These are phyloP conservation scores for Coptotermes formosanus DNA, from an alignment of 1,140 invertebrate species.

Conservation along the genomic window DNA sequence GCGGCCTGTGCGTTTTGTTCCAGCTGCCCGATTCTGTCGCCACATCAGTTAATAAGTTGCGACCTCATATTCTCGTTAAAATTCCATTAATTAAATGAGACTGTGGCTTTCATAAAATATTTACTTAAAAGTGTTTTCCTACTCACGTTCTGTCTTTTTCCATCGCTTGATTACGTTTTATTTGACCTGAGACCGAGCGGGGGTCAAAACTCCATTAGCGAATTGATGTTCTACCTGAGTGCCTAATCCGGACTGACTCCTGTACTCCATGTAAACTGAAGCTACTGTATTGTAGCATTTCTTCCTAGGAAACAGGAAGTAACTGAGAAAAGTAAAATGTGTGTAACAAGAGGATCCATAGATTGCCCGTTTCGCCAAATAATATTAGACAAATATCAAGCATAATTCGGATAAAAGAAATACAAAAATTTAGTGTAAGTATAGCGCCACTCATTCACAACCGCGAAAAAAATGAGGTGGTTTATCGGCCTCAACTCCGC, in stretches of 20 bases:
- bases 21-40: background rate
- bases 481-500: no score
- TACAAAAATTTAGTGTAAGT: no score
- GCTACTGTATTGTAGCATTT: background rate
- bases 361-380: no score
- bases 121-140: constrained; percentile 35
- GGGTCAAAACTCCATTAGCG: constrained; percentile 32
- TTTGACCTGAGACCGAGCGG: constrained; percentile 18
- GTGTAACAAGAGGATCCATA: no score
- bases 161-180: constrained; percentile 35
- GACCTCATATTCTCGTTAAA: constrained; percentile 34
- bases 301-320: background rate
- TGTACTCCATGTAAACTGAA: background rate
- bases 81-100: constrained; percentile 36
- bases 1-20: background rate
- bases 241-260: background rate
- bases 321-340: background rate
- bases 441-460: no score
- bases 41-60: constrained; percentile 30
- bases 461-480: no score
- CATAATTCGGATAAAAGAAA: no score
- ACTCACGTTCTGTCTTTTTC: constrained; percentile 21
- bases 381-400: no score
- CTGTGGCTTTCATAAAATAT: constrained; percentile 35
- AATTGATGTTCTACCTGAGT: constrained; percentile 18